Percentiles rank a stretch among this genome's conserved stretches.
Conservation (phyloP, 2,797 vertebrate species). For the Leptoclinus maculatus region DNA sequence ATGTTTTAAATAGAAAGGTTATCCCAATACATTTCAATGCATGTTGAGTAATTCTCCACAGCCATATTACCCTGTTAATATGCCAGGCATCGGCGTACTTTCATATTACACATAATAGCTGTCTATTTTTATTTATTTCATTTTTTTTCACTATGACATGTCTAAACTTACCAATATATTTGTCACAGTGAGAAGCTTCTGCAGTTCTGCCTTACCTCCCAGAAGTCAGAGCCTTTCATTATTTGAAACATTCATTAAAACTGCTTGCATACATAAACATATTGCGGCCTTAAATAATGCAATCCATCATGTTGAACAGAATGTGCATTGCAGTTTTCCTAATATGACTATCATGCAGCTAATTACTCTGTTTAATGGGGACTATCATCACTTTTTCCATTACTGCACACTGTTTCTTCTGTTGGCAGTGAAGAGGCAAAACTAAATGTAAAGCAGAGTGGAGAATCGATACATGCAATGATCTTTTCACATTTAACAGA, state of each 20-base stretch:
- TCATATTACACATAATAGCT: background rate
- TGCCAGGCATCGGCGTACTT: background rate
- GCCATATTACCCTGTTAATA: background rate
- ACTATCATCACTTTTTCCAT: slow-evolving; percentile 62
- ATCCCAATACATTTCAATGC: background rate
- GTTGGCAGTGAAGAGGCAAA: slow-evolving; percentile 34
- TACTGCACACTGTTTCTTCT: slow-evolving; percentile 40
- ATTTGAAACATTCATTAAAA: slow-evolving; percentile 39
- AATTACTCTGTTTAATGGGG: slow-evolving; percentile 68
- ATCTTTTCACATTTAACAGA: slow-evolving; percentile 35
- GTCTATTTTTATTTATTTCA: background rate
- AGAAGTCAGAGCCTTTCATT: slow-evolving; percentile 18
- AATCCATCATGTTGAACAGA: slow-evolving; percentile 57
- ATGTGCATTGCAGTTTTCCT: slow-evolving; percentile 47
- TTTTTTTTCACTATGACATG: background rate
- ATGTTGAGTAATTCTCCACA: background rate
- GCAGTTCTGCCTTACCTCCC: slow-evolving; percentile 5
- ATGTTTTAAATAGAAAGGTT: background rate
- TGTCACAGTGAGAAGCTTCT: slow-evolving; percentile 15
- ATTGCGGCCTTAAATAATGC: slow-evolving; percentile 56
- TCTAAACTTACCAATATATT: background rate
- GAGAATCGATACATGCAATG: slow-evolving; percentile 28
- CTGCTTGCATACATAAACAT: slow-evolving; percentile 47
- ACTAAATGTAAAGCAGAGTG: slow-evolving; percentile 25
- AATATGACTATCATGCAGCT: slow-evolving; percentile 58